phyloP scores from a whole-genome alignment of 2,797 vertebrate genomes.

The Avahi laniger region DNA sequence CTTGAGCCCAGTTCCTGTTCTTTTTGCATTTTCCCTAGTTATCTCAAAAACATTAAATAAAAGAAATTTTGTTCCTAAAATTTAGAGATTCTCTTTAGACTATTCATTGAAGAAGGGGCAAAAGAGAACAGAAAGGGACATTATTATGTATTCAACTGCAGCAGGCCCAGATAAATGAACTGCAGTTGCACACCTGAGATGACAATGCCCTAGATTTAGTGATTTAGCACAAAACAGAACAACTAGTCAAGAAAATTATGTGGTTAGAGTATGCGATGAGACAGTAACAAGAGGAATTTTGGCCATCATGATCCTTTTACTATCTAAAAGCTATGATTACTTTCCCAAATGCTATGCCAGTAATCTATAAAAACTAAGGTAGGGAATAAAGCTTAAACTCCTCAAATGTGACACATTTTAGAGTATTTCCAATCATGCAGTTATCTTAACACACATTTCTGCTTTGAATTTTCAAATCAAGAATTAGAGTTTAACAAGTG shows the following conservation, averaged over 20 bases:
- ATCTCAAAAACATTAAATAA: slow-evolving; percentile 14
- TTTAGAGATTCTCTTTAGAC: not conserved
- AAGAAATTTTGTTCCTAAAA: not conserved
- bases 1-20: not conserved
- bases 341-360: not conserved
- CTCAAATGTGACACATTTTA: not conserved
- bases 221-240: slow-evolving; percentile 46
- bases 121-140: not conserved
- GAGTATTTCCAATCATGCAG: not conserved
- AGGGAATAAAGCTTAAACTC: not conserved
- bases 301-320: not conserved
- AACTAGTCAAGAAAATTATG: slow-evolving; percentile 15
- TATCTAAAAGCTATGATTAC: slow-evolving; percentile 33
- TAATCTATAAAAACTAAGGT: not conserved
- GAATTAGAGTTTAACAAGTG: not conserved
- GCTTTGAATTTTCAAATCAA: slow-evolving; percentile 10
- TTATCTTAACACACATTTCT: not conserved
- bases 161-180: not conserved
- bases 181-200: not conserved
- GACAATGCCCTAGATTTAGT: slow-evolving; percentile 9
- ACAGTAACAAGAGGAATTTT: not conserved
- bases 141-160: not conserved
- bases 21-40: not conserved
- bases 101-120: not conserved
- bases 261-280: not conserved